Evolutionary conservation across 2,797 vertebrate genomes (phyloP), one percentile per base, ranked within the genome.

Genomic region (Linurgus olivaceus): DNA sequence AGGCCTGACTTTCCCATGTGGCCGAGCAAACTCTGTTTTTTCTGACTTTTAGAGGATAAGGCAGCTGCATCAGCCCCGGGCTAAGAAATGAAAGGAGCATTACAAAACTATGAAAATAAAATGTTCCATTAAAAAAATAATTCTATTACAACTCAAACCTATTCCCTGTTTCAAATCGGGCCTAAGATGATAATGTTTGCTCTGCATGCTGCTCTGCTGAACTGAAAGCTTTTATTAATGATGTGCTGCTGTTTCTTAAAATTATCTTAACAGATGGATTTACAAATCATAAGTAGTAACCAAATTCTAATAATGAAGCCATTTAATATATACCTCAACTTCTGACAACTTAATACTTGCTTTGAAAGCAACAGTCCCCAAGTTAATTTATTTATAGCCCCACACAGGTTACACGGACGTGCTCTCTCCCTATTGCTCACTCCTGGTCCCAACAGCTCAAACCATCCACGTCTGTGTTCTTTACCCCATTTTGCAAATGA

Each of bases 261-360:
- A 96, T 97, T 95, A 96, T 96, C 73, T 59, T 91, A 97, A 94
- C 70, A 81, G 95, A 94, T 65, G 76, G 96, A 98, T 96, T 97
- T 97, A 97, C 17, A 16, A 82, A 97, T 96, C 82, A 84, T 91
- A 95, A 97, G 93, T 63, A 85, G 90, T 91, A 96, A 96, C 90
- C 83, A 93, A 91, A 97, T 97, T 94, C 96, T 95, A 96, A 96
- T 97, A 97, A 97, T 93, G 91, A 97, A 95, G 78, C 67, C 67
- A 94, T 96, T 87, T 96, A 97, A 96, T 95, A 97, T 57, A 75
- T 79, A 90, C 93, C 76, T 97, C 94, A 70, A 73, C 79, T 90
- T 89, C 91, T 97, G 96, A 97, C 95, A 97, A 79, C 50, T 91
- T 94, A 94, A 95, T 97, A 93, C 92, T 96, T 91, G 94, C 95